Conservation (phyloP, 2,888 invertebrate genomes). For the Diabrotica balteata region DNA sequence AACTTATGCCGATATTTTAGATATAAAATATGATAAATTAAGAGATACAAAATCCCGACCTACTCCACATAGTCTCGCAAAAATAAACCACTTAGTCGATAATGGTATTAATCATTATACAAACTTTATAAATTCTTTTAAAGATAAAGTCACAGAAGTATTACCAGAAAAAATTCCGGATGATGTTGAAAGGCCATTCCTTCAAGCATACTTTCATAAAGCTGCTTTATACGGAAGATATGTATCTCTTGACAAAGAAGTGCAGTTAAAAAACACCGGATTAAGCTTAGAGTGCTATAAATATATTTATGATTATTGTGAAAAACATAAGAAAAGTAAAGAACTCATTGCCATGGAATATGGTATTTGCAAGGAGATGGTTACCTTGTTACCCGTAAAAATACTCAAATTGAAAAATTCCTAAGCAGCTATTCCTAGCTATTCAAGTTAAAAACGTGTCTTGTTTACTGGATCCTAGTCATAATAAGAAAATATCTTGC, state of each 20-base stretch:
- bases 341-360: conserved; percentile 74
- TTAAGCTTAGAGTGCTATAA: conserved; percentile 75
- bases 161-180: conserved; percentile 66
- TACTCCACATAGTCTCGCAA: conserved; percentile 72
- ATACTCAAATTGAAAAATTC: conserved; percentile 65
- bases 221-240: conserved; percentile 79
- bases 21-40: conserved; percentile 79
- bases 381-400: conserved; percentile 78
- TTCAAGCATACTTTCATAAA: conserved; percentile 83
- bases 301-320: conserved; percentile 79
- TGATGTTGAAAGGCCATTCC: conserved; percentile 70
- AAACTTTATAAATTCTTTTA: conserved; percentile 75
- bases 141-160: conserved; percentile 63
- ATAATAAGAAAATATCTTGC: too few species aligned
- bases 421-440: conserved; percentile 10
- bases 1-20: conserved; percentile 80
- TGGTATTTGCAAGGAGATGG: conserved; percentile 85
- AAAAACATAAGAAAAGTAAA: conserved; percentile 70
- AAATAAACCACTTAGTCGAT: conserved; percentile 78
- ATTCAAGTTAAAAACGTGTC: too few species aligned
- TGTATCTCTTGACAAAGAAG: conserved; percentile 70
- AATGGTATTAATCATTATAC: conserved; percentile 79
- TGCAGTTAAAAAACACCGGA: conserved; percentile 70
- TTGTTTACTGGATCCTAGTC: too few species aligned
- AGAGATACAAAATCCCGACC: conserved; percentile 66